These are phyloP conservation scores for Podarcis muralis DNA, from an alignment of 2,113 vertebrate genomes.

Conservation along the genomic window DNA sequence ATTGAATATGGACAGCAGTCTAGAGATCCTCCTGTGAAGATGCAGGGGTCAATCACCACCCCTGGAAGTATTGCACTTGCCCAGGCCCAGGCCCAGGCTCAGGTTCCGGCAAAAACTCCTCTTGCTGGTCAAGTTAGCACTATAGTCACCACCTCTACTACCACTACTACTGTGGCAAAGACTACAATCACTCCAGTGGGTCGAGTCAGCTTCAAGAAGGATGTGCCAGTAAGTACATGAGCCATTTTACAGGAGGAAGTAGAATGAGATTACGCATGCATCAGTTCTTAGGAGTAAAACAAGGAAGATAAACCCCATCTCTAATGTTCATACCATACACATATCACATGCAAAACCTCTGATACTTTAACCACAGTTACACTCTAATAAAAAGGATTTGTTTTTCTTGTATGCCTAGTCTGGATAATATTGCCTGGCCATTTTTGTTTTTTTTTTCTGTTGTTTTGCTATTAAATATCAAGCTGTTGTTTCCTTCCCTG, in stretches of 20 bases:
- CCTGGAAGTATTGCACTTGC: conserved; percentile 93
- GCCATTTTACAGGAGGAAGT: not conserved
- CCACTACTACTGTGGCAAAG: conserved; percentile 92
- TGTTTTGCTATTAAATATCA: not conserved
- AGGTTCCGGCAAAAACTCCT: conserved; percentile 89
- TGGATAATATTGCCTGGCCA: not conserved
- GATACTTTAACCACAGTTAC: not conserved
- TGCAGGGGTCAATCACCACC: conserved; percentile 98
- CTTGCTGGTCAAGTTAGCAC: conserved; percentile 92
- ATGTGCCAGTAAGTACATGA: conserved; percentile 88
- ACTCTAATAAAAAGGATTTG: not conserved
- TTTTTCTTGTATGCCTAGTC: not conserved
- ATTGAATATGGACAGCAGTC: conserved; percentile 99
- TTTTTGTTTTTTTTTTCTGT: not conserved
- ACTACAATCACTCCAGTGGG: conserved; percentile 94
- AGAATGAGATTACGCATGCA: not conserved
- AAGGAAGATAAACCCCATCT: too few species aligned
- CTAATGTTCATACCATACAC: too few species aligned
- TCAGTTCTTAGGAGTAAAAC: not conserved
- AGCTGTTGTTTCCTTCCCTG: too few species aligned
- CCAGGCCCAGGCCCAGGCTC: conserved; percentile 90
- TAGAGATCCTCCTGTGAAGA: conserved; percentile 98
- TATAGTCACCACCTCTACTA: conserved; percentile 92
- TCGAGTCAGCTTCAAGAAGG: conserved; percentile 96
- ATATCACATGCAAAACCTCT: not conserved